Conservation (phyloP, 2,113 vertebrate genomes). For the Halichoeres trimaculatus region DNA sequence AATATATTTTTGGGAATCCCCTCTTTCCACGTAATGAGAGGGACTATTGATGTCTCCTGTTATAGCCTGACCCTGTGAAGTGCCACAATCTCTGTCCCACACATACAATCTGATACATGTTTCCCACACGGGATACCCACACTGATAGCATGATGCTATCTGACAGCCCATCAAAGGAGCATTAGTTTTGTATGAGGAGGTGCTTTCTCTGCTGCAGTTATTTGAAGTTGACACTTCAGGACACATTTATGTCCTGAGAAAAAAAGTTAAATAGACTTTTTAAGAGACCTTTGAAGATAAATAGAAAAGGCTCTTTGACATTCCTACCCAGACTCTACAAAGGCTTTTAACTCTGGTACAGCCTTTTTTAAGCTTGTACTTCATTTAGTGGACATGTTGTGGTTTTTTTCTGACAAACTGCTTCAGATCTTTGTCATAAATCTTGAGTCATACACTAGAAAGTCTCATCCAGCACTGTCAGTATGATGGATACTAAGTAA, state of each 20-base stretch:
- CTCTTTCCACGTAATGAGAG: constrained; percentile 21
- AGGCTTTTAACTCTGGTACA: constrained; percentile 22
- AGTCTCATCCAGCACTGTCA: background rate
- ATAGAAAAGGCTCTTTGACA: constrained; percentile 18
- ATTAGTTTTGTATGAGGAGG: constrained; percentile 48
- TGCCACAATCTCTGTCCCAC: constrained; percentile 34
- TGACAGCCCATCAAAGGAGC: constrained; percentile 54
- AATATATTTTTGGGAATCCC: constrained; percentile 40
- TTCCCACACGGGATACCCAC: constrained; percentile 41
- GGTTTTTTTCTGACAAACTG: constrained; percentile 22
- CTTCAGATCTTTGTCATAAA: constrained; percentile 51
- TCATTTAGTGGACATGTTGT: constrained; percentile 2
- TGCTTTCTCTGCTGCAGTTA: constrained; percentile 21
- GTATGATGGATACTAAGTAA: constrained; percentile 1
- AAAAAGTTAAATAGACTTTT: constrained; percentile 38
- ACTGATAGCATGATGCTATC: constrained; percentile 42
- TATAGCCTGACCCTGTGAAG: constrained; percentile 42
- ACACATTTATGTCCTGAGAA: constrained; percentile 50
- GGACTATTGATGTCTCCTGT: constrained; percentile 46
- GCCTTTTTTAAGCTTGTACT: background rate
- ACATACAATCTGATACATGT: constrained; percentile 42
- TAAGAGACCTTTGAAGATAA: constrained; percentile 45
- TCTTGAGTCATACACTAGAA: constrained; percentile 9
- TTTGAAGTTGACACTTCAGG: constrained; percentile 44
- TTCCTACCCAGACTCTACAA: constrained; percentile 13